These are phyloP conservation scores for Apeira syringaria DNA, from an alignment of 2,888 invertebrate genomes.

Conservation along the genomic window DNA sequence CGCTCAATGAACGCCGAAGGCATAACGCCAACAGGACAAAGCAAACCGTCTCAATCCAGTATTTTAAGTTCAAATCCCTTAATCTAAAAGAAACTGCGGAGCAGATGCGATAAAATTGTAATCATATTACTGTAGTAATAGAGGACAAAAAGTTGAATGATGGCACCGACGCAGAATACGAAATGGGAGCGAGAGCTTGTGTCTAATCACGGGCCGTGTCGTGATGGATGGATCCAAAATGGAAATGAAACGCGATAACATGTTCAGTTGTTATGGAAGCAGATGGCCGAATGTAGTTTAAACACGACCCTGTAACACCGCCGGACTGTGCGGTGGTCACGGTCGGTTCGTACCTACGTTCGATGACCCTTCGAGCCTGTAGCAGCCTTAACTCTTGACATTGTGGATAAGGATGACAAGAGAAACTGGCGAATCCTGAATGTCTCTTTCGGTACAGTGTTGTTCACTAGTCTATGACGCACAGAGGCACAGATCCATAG, in stretches of 20 bases:
- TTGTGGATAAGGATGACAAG: too few relatives aligned
- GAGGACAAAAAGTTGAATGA: conserved; percentile 68
- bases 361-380: too few relatives aligned
- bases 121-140: conserved; percentile 69
- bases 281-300: too few relatives aligned
- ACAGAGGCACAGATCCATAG: too few relatives aligned
- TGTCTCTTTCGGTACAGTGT: too few relatives aligned
- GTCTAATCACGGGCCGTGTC: conserved; percentile 48
- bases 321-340: too few relatives aligned
- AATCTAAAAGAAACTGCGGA: conserved; percentile 28
- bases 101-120: conserved; percentile 63
- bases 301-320: too few relatives aligned
- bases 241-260: conserved; percentile 41
- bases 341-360: too few relatives aligned
- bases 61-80: conserved; percentile 37
- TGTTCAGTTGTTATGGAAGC: conserved; percentile 17
- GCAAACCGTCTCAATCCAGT: conserved; percentile 40
- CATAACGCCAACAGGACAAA: conserved; percentile 39
- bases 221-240: conserved; percentile 51
- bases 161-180: conserved; percentile 60
- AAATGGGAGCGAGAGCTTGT: conserved; percentile 49
- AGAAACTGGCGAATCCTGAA: too few relatives aligned
- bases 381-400: too few relatives aligned
- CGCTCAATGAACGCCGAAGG: conserved; percentile 72
- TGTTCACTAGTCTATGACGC: too few relatives aligned